Base-by-base conservation (phyloP, 2,888 invertebrate species). In the Smittia sp. region DNA sequence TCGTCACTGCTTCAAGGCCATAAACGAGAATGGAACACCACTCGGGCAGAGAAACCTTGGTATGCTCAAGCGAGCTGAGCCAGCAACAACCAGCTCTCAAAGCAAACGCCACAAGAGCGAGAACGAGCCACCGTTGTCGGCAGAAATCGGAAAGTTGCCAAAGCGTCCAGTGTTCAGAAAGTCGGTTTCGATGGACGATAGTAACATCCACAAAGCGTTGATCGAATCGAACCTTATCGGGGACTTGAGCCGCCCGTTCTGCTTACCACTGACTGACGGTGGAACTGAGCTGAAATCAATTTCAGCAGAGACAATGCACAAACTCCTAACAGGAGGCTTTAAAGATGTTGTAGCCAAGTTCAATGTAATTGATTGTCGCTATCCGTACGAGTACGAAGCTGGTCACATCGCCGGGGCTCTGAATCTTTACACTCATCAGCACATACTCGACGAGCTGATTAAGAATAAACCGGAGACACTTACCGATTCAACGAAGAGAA, bases 321-420 rank as follows among this genome's bases (percentile, higher is more conserved):
- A 82, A 0, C 82, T 97, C 3, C 82, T 97, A 7, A 81, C 83
- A 0, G 95, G 95, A 0, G 85, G 89, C 0, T 96, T 85, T 78
- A 77, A 80, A 0, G 82, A 90, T 52, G 80, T 81, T 4, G 85
- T 96, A 25, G 84, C 84, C 20, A 86, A 88, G 6, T 96, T 84
- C 79, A 87, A 86, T 83, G 86, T 98, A n/a, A 90, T 98, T 63
- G 98, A 98, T 82, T 97, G 97, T 80, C 88, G 98, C 3, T 98
- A 96, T 81, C 97, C 98, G 0, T 98, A 97, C 82, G 98, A 98
- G 82, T 98, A 83, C 80, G 89, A 90, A 0, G 97, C 94, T 1
- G 98, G 98, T 0, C 98, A 98, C 80, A 94, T 98, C 20, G 79
- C 83, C 67, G 91, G 91, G 3, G 95, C 97, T 0, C 78, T 87